Evolutionary conservation across 2,797 vertebrate species (phyloP).

Genomic region (Eulemur rubriventer): DNA sequence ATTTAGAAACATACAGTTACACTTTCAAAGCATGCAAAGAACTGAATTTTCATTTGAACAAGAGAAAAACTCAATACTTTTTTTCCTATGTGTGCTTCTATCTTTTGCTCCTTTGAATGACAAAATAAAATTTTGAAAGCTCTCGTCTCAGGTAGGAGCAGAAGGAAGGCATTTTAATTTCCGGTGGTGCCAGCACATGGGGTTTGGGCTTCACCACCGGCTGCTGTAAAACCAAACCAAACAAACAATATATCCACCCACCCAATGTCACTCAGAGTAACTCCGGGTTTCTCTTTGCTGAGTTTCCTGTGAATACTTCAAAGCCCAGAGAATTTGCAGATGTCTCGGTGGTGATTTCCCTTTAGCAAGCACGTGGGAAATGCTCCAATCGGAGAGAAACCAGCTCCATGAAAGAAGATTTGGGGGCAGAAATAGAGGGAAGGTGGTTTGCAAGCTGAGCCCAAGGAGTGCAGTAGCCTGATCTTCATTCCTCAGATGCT

Average conservation of each 20-base stretch:
- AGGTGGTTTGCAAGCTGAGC: background rate
- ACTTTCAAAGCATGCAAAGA: background rate
- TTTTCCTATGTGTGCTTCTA: background rate
- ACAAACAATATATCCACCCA: background rate
- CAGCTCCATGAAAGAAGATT: background rate
- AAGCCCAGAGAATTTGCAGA: conserved; percentile 63
- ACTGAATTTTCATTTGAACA: background rate
- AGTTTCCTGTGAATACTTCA: conserved; percentile 68
- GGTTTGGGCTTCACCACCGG: background rate
- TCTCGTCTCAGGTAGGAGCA: conserved; percentile 26
- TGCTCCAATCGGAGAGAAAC: background rate
- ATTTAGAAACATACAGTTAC: background rate
- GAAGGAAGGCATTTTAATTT: conserved; percentile 42
- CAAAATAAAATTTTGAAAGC: background rate
- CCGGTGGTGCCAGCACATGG: background rate
- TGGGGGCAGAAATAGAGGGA: background rate
- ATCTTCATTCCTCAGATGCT: background rate
- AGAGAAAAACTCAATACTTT: background rate
- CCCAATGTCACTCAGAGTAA: background rate
- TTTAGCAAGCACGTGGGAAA: conserved; percentile 56
- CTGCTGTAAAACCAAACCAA: conserved; percentile 40
- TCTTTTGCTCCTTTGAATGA: background rate
- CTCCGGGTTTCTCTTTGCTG: conserved; percentile 29
- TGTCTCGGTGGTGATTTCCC: conserved; percentile 59
- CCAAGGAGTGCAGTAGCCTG: background rate